A percentile compares a stretch with the other conserved stretches of the same genome.
These are phyloP conservation scores for Oncorhynchus mykiss DNA, from an alignment of 2,113 vertebrate genomes.

Conservation along the genomic window DNA sequence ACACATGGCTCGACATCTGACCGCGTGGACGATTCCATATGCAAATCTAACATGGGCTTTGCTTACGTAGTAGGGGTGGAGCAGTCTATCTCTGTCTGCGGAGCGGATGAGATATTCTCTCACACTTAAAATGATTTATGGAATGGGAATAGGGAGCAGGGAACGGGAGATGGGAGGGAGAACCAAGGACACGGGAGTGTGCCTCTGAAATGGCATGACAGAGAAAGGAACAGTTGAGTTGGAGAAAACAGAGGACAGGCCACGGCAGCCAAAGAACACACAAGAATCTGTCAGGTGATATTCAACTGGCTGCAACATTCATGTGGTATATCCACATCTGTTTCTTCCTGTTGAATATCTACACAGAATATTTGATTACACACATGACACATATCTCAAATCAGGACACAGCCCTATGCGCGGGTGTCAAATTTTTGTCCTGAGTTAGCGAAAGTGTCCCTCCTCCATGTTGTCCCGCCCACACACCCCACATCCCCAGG, in stretches of 20 bases:
- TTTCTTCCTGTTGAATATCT: no score
- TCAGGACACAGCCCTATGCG: background rate
- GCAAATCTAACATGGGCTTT: slow-evolving; percentile 30
- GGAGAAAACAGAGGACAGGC: background rate
- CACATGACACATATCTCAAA: background rate
- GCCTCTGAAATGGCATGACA: slow-evolving; percentile 28
- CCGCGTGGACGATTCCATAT: slow-evolving; percentile 15
- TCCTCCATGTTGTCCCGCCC: background rate
- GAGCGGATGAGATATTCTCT: slow-evolving; percentile 46
- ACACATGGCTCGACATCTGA: slow-evolving; percentile 31
- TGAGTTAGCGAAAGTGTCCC: background rate
- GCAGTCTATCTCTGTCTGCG: slow-evolving; percentile 38
- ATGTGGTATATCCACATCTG: no score
- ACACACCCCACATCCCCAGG: slow-evolving; percentile 2
- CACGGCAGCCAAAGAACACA: no score
- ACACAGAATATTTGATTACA: no score
- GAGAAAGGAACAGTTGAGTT: slow-evolving; percentile 39
- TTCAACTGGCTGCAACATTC: no score
- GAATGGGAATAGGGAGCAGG: slow-evolving; percentile 24
- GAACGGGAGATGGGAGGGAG: background rate
- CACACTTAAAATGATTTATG: slow-evolving; percentile 55
- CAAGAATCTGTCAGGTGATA: no score
- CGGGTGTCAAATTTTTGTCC: background rate
- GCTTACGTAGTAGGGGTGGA: slow-evolving; percentile 52
- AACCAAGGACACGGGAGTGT: background rate